Evolutionary conservation across 2,113 vertebrate genomes (phyloP), one percentile per base, ranked within the genome.

Genomic region (Oreotragus oreotragus): DNA sequence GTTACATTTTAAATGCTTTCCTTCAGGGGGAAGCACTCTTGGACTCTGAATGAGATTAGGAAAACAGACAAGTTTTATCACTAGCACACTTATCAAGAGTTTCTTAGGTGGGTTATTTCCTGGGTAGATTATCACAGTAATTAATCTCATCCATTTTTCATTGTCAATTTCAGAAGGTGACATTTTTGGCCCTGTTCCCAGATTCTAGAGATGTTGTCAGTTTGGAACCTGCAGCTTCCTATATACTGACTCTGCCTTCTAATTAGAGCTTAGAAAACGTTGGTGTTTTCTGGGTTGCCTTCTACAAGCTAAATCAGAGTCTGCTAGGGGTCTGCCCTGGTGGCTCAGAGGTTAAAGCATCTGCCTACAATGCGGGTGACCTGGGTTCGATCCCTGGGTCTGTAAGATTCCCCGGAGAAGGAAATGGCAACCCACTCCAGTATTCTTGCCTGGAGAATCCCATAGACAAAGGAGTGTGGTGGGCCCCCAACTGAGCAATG

Each of bases 51-150:
- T 57, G 81, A 95, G 73, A 76, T 80, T 25, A 95, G 79, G 45
- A 90, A 94, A 94, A 49, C 84, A 58, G 43, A 39, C 64, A 60
- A 36, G 25, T 57, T 53, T 88, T 84, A 95, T 25, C 77, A 80
- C 81, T 53, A 86, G 62, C 85, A 47, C 19, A 51, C 43, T 66
- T 76, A n/a, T 11, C 76, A 76, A 51, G 91, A 95, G 77, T 53
- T 86, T 70, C 85, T 79, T 55, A 47, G 39, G 45, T 90, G 86
- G 79, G 49, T 90, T 95, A 92, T 66, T 97, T 84, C 80, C 94
- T 79, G 62, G 96, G 60, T 94, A 93, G 93, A 96, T 97, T 88
- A 93, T 97, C 97, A 88, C 30, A 62, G 86, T 84, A 80, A 97
- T 84, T 95, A 89, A 93, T 96, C 91, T 86, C 96, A 83, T 86